phyloP scores from a whole-genome alignment of 2,888 invertebrate species.

The Cheiracanthium punctorium region DNA sequence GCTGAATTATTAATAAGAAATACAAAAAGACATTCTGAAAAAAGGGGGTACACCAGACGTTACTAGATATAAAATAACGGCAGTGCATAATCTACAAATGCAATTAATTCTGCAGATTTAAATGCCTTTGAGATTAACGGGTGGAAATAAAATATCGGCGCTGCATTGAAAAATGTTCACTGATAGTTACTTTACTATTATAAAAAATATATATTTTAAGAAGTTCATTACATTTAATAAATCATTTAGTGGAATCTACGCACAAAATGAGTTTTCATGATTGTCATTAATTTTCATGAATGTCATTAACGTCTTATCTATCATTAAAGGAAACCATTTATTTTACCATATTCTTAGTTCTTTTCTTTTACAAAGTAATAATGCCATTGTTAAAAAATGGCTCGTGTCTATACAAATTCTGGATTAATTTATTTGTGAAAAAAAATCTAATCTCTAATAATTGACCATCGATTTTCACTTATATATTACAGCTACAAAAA shows the following conservation, averaged over 20 bases:
- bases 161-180: neutral
- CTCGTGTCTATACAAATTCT: neutral
- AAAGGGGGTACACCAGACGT: too few species aligned
- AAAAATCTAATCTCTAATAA: neutral
- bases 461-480: too few species aligned
- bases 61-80: too few species aligned
- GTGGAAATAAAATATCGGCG: neutral
- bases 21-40: too few species aligned
- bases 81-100: too few species aligned
- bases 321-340: neutral
- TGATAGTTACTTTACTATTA: neutral
- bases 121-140: too few species aligned
- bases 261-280: neutral
- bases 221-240: neutral
- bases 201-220: neutral
- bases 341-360: neutral
- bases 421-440: neutral
- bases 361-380: neutral
- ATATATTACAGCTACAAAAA: too few species aligned
- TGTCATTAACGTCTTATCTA: slow-evolving; percentile 2
- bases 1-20: too few species aligned
- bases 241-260: neutral
- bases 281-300: slow-evolving; percentile 2
- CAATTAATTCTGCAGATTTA: too few species aligned
- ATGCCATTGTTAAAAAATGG: neutral